Evolutionary conservation across 1,140 invertebrate species (phyloP).

Genomic region (Conus ventricosus): DNA sequence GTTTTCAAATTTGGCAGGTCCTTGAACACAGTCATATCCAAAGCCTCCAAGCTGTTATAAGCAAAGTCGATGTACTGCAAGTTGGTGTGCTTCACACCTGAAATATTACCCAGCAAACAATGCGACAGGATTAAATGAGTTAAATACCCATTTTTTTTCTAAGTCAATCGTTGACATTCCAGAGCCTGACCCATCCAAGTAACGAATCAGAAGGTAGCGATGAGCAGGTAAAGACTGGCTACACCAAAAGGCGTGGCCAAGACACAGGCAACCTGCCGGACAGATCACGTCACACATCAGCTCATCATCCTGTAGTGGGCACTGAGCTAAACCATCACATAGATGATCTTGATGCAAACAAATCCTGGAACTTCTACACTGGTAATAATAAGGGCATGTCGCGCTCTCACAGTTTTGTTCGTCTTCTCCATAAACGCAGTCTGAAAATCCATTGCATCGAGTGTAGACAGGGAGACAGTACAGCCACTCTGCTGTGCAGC

Average conservation of each 20-base stretch:
- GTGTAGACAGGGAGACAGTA: too few relatives aligned
- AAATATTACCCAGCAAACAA: background rate
- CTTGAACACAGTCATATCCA: background rate
- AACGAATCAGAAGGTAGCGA: background rate
- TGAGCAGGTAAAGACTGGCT: background rate
- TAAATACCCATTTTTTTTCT: background rate
- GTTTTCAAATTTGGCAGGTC: conserved; percentile 13
- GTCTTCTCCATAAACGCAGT: too few relatives aligned
- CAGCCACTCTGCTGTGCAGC: too few relatives aligned
- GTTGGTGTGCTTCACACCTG: background rate
- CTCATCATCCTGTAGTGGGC: background rate
- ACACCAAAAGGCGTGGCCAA: background rate
- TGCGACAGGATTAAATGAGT: background rate
- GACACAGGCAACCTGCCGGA: background rate
- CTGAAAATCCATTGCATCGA: too few relatives aligned
- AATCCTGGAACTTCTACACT: background rate
- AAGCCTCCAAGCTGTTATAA: conserved; percentile 6
- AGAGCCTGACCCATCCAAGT: background rate
- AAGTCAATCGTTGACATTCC: background rate
- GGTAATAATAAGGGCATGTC: too few relatives aligned
- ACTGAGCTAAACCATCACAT: background rate
- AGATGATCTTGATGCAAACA: background rate
- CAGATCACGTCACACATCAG: background rate
- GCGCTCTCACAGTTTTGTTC: too few relatives aligned
- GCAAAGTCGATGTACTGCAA: conserved; percentile 22